Conservation (phyloP, 2,888 invertebrate genomes). For the Agriopis marginaria region DNA sequence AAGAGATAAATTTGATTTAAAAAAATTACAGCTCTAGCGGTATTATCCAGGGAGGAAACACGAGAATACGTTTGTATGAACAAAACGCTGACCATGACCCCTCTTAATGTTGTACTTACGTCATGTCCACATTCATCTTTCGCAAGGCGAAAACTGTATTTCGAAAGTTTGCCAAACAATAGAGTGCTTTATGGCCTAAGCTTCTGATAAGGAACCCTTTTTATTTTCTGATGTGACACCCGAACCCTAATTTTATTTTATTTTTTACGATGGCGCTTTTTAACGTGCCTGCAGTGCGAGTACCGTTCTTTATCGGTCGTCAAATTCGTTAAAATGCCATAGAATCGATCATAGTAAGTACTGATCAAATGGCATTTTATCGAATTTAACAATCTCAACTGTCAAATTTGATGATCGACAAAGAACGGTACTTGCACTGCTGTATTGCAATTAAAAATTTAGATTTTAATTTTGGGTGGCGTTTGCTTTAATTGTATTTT, state of each 20-base stretch:
- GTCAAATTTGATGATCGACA: too few relatives aligned
- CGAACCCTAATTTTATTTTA: conserved; percentile 52
- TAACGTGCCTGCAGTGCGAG: conserved; percentile 27
- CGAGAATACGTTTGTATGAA: too few relatives aligned
- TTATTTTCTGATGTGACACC: conserved; percentile 53
- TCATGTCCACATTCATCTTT: conserved; percentile 51
- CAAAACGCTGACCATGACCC: too few relatives aligned
- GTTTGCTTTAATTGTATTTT: conserved; percentile 21
- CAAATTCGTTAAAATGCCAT: too few relatives aligned
- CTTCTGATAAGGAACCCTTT: conserved; percentile 52
- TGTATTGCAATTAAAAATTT: conserved; percentile 45
- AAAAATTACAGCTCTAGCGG: too few relatives aligned
- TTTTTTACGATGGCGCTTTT: conserved; percentile 42
- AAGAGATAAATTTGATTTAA: too few relatives aligned
- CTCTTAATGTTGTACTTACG: not conserved
- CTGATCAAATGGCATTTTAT: too few relatives aligned
- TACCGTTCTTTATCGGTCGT: too few relatives aligned
- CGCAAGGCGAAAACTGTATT: conserved; percentile 53
- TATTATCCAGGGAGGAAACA: too few relatives aligned
- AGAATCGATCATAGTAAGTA: too few relatives aligned
- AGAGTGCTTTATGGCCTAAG: conserved; percentile 70
- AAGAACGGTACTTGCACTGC: too few relatives aligned
- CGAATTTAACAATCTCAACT: too few relatives aligned
- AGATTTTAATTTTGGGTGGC: conserved; percentile 23
- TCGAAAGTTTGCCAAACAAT: conserved; percentile 66